Base-by-base conservation (phyloP, 2,797 vertebrate species). In the Lacerta agilis region DNA sequence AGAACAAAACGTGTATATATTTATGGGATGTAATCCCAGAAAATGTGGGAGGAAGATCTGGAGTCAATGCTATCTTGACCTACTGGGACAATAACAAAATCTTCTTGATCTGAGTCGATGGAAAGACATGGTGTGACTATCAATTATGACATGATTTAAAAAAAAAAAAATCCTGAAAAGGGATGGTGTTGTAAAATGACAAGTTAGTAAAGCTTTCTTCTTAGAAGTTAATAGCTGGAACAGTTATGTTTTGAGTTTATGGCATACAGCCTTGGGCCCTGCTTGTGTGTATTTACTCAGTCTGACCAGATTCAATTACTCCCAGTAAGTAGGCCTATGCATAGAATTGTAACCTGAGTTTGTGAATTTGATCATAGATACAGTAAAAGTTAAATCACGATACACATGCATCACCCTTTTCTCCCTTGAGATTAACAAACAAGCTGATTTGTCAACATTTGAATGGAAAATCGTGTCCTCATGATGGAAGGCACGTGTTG, bases 1-100 rank as follows among this genome's bases (percentile, higher is more conserved):
- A 89, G 88, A 89, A 82, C 88, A 89, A 89, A 89, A 89, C 71
- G 61, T 89, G 83, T 86, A n/a, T 81, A 89, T 89, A 61, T 89
- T 82, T 89, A 82, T 89, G 88, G 88, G 79, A 89, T 89, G 88
- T 89, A 86, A 82, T n/a, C 83, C 71, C 82, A 83, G 83, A 85
- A 85, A 89, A 88, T 88, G 76, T 88, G 82, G 87, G 81, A 87
- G 86, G 86, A 87, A 86, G 79, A 86, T 69, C 78, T 86, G 83
- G 83, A 85, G 86, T 89, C 69, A 81, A 7, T 80, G 58, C 45
- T 89, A 23, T 84, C 29, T 88, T 79, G 66, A 79, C 29, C 64
- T 71, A 66, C 83, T 81, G 58, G 58, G 83, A 85, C 83, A 86
- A 69, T 81, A 86, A 58, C 58, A 67, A 55, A 67, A 89, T 82